A percentile compares a stretch with the other conserved stretches of the same genome.
Conservation (phyloP, 2,113 vertebrate genomes). For the Hydropotes inermis region DNA sequence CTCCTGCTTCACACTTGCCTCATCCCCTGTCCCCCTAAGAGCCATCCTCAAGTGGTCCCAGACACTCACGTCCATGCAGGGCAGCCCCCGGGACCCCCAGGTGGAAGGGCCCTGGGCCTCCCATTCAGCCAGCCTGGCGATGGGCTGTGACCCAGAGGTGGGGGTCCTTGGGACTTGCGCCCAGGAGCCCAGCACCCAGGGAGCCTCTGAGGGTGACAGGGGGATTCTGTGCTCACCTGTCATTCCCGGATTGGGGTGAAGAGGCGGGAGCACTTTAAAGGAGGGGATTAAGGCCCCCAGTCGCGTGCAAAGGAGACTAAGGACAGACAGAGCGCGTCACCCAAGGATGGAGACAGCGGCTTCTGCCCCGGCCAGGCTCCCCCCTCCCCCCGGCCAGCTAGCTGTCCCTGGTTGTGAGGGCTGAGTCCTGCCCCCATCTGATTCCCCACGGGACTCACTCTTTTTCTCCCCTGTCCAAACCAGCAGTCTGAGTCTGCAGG, state of each 20-base stretch:
- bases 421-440: neutral
- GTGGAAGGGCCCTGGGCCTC: neutral
- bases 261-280: neutral
- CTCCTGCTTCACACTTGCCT: neutral
- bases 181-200: neutral
- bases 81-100: neutral
- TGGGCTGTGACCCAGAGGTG: too few species aligned
- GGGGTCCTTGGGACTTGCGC: rapidly evolving
- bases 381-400: neutral
- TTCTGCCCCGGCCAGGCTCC: neutral
- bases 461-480: neutral
- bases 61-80: neutral
- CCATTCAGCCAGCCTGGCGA: neutral
- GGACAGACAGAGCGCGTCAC: neutral
- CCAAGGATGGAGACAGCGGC: neutral
- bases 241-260: neutral
- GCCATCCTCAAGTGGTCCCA: rapidly evolving
- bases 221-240: neutral
- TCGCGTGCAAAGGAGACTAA: neutral
- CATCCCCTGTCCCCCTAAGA: rapidly evolving
- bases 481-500: neutral
- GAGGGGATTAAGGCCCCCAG: neutral
- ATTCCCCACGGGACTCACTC: neutral
- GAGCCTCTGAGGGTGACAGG: neutral
- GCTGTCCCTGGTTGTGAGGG: too few species aligned